phyloP scores from a whole-genome alignment of 2,113 vertebrate species.

The Xenopus tropicalis region UCB_Xtro_10.0 CM004446.2:137648501-137649000 shows the following conservation, averaged over 20 bases:
- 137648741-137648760: neutral
- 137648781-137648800: neutral
- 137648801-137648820: neutral
- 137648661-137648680: no score
- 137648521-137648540: no score
- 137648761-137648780: slow-evolving; percentile 9
- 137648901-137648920: slow-evolving; percentile 42
- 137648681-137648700: slow-evolving; percentile 23
- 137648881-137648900: slow-evolving; percentile 48
- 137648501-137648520: no score
- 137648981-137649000: slow-evolving; percentile 59
- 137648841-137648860: slow-evolving; percentile 33
- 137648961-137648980: slow-evolving; percentile 46
- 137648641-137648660: no score
- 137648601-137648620: no score
- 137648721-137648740: neutral
- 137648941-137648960: slow-evolving; percentile 66
- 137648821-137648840: slow-evolving; percentile 26
- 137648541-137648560: no score
- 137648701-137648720: neutral
- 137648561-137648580: no score
- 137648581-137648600: no score
- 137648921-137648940: slow-evolving; percentile 39
- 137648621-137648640: no score
- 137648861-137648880: slow-evolving; percentile 44